Evolutionary conservation across 2,888 invertebrate species (phyloP).

Genomic region (Aphelenchoides bicaudatus): DNA sequence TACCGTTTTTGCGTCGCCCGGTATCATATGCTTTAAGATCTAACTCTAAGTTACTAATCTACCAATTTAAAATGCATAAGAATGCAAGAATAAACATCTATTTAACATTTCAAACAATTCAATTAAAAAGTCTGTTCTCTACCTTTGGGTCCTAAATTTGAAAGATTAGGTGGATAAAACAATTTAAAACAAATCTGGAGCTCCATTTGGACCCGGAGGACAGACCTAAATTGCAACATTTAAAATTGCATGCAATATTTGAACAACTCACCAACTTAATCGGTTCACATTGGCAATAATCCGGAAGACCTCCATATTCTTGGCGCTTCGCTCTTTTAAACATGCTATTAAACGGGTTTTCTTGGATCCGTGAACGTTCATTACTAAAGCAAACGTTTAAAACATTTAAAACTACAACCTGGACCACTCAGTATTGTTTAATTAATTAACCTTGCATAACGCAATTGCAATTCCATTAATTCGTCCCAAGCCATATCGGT

Average conservation of each 20-base stretch:
- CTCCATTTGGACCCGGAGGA: background rate
- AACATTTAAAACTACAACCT: too few species aligned
- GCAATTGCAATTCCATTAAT: slow-evolving; percentile 6
- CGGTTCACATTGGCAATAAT: slow-evolving; percentile 13
- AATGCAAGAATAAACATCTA: too few species aligned
- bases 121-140: background rate
- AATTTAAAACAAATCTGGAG: background rate
- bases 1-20: too few species aligned
- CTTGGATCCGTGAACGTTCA: too few species aligned
- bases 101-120: too few species aligned
- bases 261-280: background rate
- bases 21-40: too few species aligned
- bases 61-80: too few species aligned
- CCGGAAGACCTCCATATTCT: slow-evolving; percentile 1
- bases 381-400: too few species aligned
- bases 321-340: background rate
- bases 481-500: background rate
- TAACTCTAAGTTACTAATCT: too few species aligned
- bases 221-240: background rate
- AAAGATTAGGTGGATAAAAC: background rate
- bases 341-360: background rate
- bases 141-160: background rate
- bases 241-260: background rate
- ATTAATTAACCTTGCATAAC: too few species aligned
- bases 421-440: too few species aligned